phyloP scores from a whole-genome alignment of 2,113 vertebrate species.

The Chaetorhynchus papuensis region DNA sequence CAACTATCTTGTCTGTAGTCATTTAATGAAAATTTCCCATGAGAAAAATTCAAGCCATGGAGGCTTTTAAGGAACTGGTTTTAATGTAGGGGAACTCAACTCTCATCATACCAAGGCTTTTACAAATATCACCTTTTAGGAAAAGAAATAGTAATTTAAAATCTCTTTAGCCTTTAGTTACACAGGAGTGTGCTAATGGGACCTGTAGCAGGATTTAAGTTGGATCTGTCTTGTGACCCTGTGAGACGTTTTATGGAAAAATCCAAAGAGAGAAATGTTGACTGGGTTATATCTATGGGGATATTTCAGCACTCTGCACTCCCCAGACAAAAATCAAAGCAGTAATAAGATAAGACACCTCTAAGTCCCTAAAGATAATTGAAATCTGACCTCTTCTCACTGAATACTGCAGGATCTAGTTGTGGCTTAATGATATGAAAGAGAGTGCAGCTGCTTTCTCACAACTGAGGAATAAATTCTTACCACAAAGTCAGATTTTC shows the following conservation, averaged over 20 bases:
- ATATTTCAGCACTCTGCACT: neutral
- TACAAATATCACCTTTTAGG: neutral
- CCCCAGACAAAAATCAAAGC: neutral
- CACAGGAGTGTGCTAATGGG: neutral
- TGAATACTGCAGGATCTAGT: neutral
- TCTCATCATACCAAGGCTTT: neutral
- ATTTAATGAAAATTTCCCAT: neutral
- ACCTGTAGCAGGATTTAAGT: neutral
- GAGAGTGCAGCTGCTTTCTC: neutral
- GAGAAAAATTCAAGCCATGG: neutral
- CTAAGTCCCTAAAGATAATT: neutral
- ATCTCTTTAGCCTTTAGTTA: neutral
- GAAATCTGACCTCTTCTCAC: neutral
- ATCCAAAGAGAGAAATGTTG: neutral
- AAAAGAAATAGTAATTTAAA: neutral
- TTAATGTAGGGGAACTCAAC: neutral
- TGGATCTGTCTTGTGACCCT: neutral
- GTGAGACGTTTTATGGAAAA: neutral
- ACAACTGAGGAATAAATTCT: neutral
- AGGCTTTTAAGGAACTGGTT: neutral
- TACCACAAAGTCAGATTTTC: neutral
- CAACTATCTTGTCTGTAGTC: neutral
- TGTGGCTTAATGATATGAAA: neutral
- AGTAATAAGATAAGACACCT: neutral
- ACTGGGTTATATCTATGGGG: accelerated